These are phyloP conservation scores for Coryphaenoides rupestris DNA, from an alignment of 2,113 vertebrate genomes.

Conservation along the genomic window DNA sequence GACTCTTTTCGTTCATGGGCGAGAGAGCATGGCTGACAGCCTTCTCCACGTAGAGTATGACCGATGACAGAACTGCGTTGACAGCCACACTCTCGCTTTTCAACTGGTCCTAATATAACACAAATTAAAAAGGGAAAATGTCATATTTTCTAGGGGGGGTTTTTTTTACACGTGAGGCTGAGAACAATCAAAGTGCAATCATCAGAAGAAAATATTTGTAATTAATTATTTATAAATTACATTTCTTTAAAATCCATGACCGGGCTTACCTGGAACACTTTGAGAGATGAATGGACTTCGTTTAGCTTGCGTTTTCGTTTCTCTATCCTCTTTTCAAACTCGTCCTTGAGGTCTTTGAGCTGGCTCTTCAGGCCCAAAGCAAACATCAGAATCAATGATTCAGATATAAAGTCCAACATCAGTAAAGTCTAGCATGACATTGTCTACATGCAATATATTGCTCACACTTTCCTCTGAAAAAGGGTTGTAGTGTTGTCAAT, in stretches of 20 bases:
- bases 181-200: too few relatives aligned
- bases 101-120: slow-evolving; percentile 43
- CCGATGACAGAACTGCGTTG: slow-evolving; percentile 11
- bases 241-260: background rate
- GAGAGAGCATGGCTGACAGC: slow-evolving; percentile 1
- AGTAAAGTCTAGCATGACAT: too few relatives aligned
- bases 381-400: background rate
- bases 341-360: slow-evolving; percentile 8
- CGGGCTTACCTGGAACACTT: slow-evolving; percentile 48
- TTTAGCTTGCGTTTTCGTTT: slow-evolving; percentile 19
- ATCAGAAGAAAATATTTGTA: too few relatives aligned
- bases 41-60: slow-evolving; percentile 16
- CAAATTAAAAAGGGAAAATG: background rate
- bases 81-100: slow-evolving; percentile 22
- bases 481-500: too few relatives aligned
- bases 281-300: slow-evolving; percentile 14
- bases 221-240: too few relatives aligned
- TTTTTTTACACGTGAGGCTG: too few relatives aligned
- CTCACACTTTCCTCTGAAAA: too few relatives aligned
- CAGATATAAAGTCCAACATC: background rate
- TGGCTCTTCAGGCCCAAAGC: slow-evolving; percentile 29
- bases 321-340: slow-evolving; percentile 18
- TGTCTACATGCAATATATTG: too few relatives aligned
- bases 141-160: too few relatives aligned
- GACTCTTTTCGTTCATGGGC: slow-evolving; percentile 40